Base-by-base conservation (phyloP, 64 coral and sea anemone genomes). In the Porites australiensis region DNA sequence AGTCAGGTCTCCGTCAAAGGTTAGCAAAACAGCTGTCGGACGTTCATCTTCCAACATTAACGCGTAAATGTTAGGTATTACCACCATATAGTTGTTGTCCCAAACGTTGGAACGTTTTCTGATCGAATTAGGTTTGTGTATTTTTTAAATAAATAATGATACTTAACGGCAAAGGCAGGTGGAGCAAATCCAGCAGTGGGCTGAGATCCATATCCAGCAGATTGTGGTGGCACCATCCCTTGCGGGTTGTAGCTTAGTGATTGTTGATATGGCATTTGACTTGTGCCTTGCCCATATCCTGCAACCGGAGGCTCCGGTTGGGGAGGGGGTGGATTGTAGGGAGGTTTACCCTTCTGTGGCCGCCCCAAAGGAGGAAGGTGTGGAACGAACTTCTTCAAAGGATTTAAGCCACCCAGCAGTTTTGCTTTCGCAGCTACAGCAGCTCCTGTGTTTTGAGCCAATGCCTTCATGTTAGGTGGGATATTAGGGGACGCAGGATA, bases 291-390 rank as follows among this genome's bases (percentile, higher is more conserved):
- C n/a, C 54, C 77, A 37, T 37, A 80, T 21, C 19, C 63, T 66
- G 80, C 60, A 4, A 58, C 80, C 19, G 11, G 81, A 4, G 79
- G 79, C 79, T 64, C 18, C 0, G 59, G 79, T 7, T 44, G 13
- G 0, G 62, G 62, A 47, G 61, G 81, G 1, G 81, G 81, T 0
- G 81, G 81, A 50, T 68, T 18, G 45, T 67, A 84, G 69, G 63
- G 62, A 13, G 81, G 81, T 51, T 84, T 84, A 4, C 81, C 81
- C 19, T 8, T 44, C 62, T 84, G 81, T 67, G 8, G 61, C 16
- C 81, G 45, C 8, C 81, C 81, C 81, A 84, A 68, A n/a, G 81
- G 61, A 6, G 81, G 81, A 3, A 84, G 44, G 45, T 69, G 81
- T 9, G 81, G 81, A n/a, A 84, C 63, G 46, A 84, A 84, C 37